These are phyloP conservation scores for Drosophila austrosaltans DNA, from an alignment of 2,888 invertebrate species.

Conservation along the genomic window DNA sequence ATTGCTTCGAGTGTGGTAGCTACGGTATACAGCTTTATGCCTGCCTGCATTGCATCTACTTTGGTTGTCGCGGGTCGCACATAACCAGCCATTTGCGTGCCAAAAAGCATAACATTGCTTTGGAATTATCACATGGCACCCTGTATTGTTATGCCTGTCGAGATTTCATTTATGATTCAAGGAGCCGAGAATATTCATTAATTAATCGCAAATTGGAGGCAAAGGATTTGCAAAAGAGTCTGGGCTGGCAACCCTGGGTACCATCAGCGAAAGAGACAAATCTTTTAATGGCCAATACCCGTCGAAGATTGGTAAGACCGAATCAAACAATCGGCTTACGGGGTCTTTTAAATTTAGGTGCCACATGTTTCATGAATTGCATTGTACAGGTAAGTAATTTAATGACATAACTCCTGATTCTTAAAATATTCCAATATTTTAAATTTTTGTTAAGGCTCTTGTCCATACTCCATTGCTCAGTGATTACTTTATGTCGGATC, in stretches of 20 bases:
- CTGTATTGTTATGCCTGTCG: conserved; percentile 95
- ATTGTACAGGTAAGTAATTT: conserved; percentile 89
- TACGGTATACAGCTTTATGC: conserved; percentile 92
- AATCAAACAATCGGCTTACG: conserved; percentile 94
- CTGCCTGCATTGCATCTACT: conserved; percentile 95
- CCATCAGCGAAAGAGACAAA: conserved; percentile 91
- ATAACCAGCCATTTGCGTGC: conserved; percentile 93
- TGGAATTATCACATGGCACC: conserved; percentile 95
- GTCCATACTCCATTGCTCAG: conserved; percentile 97
- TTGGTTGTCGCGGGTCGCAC: conserved; percentile 95
- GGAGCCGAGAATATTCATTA: conserved; percentile 86
- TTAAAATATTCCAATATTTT: neutral
- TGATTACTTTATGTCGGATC: conserved; percentile 97
- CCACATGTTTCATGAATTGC: conserved; percentile 99
- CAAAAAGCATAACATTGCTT: conserved; percentile 92
- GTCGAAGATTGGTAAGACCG: conserved; percentile 90
- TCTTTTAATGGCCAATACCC: conserved; percentile 89
- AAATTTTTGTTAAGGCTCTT: conserved; percentile 85
- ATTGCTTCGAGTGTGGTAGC: conserved; percentile 92
- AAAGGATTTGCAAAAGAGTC: conserved; percentile 86
- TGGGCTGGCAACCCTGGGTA: conserved; percentile 90
- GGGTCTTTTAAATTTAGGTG: conserved; percentile 97
- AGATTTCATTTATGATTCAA: conserved; percentile 95
- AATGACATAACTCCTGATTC: too few species aligned
- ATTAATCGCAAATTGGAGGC: conserved; percentile 85